Conservation (phyloP, 1,140 invertebrate genomes). For the Drosophila yakuba region DNA sequence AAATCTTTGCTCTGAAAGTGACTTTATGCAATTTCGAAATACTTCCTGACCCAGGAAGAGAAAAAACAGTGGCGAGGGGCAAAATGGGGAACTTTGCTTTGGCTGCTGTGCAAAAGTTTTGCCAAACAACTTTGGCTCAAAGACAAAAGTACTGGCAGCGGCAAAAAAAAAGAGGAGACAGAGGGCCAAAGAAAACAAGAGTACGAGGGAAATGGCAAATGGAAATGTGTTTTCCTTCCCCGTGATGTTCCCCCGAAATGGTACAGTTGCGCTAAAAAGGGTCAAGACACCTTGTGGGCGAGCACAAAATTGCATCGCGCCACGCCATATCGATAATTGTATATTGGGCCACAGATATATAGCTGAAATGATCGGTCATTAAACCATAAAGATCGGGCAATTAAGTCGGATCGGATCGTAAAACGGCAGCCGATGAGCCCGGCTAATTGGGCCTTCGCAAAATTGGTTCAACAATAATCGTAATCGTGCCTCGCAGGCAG, state of each 20-base stretch:
- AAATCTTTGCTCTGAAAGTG: constrained; percentile 70
- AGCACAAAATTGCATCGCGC: constrained; percentile 7
- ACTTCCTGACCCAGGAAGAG: constrained; percentile 59
- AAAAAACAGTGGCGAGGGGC: not conserved
- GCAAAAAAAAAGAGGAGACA: constrained; percentile 13
- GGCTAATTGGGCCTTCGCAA: constrained; percentile 21
- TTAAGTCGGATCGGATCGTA: constrained; percentile 26
- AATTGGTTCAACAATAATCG: constrained; percentile 28
- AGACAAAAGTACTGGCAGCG: constrained; percentile 56
- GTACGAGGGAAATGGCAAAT: constrained; percentile 54
- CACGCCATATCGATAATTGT: constrained; percentile 28
- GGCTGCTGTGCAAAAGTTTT: constrained; percentile 52
- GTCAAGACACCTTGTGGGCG: not conserved
- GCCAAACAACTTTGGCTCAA: constrained; percentile 72
- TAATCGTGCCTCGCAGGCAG: constrained; percentile 12
- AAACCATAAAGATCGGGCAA: constrained; percentile 39
- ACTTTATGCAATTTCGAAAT: constrained; percentile 76
- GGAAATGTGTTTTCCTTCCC: constrained; percentile 68
- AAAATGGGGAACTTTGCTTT: constrained; percentile 16
- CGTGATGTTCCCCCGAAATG: constrained; percentile 12
- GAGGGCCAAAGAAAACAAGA: constrained; percentile 38
- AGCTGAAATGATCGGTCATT: constrained; percentile 44
- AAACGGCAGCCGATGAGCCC: constrained; percentile 38
- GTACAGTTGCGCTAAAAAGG: constrained; percentile 30
- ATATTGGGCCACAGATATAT: constrained; percentile 31